These are phyloP conservation scores for Elaeidobius kamerunicus DNA, from an alignment of 2,888 invertebrate species.

Conservation along the genomic window DNA sequence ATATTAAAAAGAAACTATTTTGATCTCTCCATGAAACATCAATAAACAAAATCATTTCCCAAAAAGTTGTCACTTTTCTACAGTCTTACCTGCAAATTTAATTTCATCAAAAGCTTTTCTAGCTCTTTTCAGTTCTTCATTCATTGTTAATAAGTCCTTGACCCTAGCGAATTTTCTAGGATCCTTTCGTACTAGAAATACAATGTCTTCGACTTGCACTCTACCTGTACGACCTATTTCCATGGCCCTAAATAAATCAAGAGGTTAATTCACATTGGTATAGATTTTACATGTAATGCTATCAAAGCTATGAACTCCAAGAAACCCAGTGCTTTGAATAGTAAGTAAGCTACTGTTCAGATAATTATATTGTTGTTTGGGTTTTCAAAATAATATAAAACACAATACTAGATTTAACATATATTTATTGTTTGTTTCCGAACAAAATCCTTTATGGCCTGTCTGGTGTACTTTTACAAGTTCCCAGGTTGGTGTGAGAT, in stretches of 20 bases:
- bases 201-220: constrained; percentile 97
- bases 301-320: background rate
- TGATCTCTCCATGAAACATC: too few species aligned
- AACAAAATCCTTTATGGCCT: too few species aligned
- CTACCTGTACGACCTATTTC: constrained; percentile 95
- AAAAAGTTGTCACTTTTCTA: constrained; percentile 18
- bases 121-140: constrained; percentile 97
- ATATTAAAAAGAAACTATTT: too few species aligned
- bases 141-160: constrained; percentile 95
- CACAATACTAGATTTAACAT: too few species aligned
- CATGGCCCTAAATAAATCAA: constrained; percentile 69
- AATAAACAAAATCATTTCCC: too few species aligned
- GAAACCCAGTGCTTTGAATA: too few species aligned
- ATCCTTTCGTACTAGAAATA: constrained; percentile 94
- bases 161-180: constrained; percentile 95
- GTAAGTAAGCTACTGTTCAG: too few species aligned
- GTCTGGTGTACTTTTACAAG: too few species aligned
- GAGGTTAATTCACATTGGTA: constrained; percentile 24
- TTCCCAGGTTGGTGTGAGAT: too few species aligned
- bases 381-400: too few species aligned
- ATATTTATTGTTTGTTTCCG: too few species aligned
- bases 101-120: constrained; percentile 99
- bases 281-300: background rate
- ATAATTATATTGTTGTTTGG: too few species aligned
- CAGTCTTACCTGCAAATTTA: constrained; percentile 80